Conservation (phyloP, 1,140 invertebrate genomes). For the Tetramorium parvispinum region DNA sequence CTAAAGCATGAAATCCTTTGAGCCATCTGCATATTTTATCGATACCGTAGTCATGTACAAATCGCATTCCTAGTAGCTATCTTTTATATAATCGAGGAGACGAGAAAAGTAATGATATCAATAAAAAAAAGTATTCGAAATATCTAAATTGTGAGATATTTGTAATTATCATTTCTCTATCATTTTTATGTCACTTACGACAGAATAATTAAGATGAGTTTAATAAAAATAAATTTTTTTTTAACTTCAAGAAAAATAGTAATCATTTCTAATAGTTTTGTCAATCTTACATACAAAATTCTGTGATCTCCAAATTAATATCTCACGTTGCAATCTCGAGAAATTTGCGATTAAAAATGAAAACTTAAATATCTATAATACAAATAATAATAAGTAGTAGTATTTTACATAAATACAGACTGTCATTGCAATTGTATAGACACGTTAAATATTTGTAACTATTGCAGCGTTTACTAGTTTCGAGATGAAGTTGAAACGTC, state of each 20-base stretch:
- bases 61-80: slow-evolving; percentile 33
- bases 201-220: not conserved
- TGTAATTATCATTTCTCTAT: not conserved
- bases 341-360: not conserved
- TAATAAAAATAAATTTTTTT: not conserved
- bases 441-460: not conserved
- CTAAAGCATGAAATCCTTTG: slow-evolving; percentile 41
- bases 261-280: not conserved
- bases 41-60: slow-evolving; percentile 26
- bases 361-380: not conserved
- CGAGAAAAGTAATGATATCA: not conserved
- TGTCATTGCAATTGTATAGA: not conserved
- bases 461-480: not conserved
- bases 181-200: not conserved
- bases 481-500: not conserved
- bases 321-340: not conserved
- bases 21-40: slow-evolving; percentile 33
- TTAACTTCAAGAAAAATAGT: not conserved
- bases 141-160: not conserved
- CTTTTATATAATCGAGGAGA: slow-evolving; percentile 5
- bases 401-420: not conserved
- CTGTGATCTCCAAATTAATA: not conserved
- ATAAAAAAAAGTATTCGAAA: not conserved
- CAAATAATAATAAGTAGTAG: not conserved
- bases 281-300: not conserved